Evolutionary conservation across 2,113 vertebrate genomes (phyloP), one percentile per base, ranked within the genome.

Genomic region (Periophthalmus modestus): DNA sequence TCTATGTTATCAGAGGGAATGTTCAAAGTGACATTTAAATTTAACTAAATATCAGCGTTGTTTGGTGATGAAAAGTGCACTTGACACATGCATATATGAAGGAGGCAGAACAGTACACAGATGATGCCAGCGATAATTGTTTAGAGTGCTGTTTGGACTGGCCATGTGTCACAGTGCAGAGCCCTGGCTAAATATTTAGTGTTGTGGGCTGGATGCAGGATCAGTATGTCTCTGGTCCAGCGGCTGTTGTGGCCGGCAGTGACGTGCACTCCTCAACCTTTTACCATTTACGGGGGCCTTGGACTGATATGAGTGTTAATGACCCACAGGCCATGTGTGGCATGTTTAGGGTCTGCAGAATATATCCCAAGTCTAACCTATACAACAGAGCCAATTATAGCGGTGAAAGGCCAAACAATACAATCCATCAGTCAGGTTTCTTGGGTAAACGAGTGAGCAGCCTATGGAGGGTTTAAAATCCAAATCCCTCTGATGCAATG

Each of bases 281-380:
- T 93, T 91, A 92, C 90, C 92, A 93, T 93, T 91, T 89, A 89
- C 39, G 91, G 92, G 89, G 90, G 87, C 87, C 84, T 75, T 86
- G 87, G 87, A 88, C 89, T 89, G 90, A 94, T 93, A 93, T 71
- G 81, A 88, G 89, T 94, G 93, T 92, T 92, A 91, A 86, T 93
- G 92, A 93, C 92, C 92, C 86, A 77, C 80, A 89, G 90, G 90
- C 92, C 88, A 86, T 86, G 82, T 58, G 58, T 93, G 93, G 91
- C 91, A 94, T 94, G 93, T 94, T 94, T 94, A 82, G 92, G 90
- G 89, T 91, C 92, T 94, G 94, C 89, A 85, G 89, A 93, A 92
- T 91, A 93, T 94, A 93, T 94, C 88, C 90, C 85, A 80, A 80
- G 89, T 82, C 91, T 92, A 93, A 94, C 91, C 90, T 94, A 94